phyloP scores from a whole-genome alignment of 2,113 vertebrate species.

The Danionella cerebrum region DNA sequence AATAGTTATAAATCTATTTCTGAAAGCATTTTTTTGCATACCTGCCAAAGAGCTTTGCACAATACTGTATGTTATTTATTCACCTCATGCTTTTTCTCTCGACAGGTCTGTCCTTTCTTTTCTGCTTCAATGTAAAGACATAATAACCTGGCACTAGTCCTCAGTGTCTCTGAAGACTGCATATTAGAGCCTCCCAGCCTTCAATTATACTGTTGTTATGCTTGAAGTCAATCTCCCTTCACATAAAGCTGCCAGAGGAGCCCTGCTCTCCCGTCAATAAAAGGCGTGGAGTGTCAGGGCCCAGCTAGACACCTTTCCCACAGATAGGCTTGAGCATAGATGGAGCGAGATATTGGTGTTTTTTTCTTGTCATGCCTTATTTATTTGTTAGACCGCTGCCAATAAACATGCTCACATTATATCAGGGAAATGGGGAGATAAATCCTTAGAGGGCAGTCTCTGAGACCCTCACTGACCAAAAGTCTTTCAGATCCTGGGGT shows the following conservation, averaged over 20 bases:
- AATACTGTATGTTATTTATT: slow-evolving; percentile 29
- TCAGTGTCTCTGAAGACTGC: slow-evolving; percentile 22
- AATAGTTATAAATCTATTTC: no score
- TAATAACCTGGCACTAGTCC: slow-evolving; percentile 35
- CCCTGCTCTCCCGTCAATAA: slow-evolving; percentile 44
- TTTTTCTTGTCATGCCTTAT: slow-evolving; percentile 51
- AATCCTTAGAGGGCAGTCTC: slow-evolving; percentile 47
- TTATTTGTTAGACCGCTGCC: slow-evolving; percentile 56
- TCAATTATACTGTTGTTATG: slow-evolving; percentile 63
- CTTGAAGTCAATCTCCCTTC: slow-evolving; percentile 57
- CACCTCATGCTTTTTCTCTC: slow-evolving; percentile 41
- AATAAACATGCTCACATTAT: slow-evolving; percentile 62
- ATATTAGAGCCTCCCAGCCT: slow-evolving; percentile 39
- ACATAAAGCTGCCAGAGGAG: slow-evolving; percentile 63
- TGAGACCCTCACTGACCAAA: no score
- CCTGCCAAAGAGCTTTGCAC: no score
- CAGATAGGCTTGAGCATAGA: neutral
- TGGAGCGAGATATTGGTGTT: neutral
- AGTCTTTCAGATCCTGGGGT: neutral
- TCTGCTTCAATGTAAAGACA: slow-evolving; percentile 21
- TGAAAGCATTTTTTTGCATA: no score
- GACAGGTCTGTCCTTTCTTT: slow-evolving; percentile 36
- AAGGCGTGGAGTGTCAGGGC: neutral
- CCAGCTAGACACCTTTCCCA: neutral
- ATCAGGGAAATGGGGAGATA: slow-evolving; percentile 68